These are phyloP conservation scores for Therioaphis trifolii DNA, from an alignment of 2,888 invertebrate genomes.

Conservation along the genomic window DNA sequence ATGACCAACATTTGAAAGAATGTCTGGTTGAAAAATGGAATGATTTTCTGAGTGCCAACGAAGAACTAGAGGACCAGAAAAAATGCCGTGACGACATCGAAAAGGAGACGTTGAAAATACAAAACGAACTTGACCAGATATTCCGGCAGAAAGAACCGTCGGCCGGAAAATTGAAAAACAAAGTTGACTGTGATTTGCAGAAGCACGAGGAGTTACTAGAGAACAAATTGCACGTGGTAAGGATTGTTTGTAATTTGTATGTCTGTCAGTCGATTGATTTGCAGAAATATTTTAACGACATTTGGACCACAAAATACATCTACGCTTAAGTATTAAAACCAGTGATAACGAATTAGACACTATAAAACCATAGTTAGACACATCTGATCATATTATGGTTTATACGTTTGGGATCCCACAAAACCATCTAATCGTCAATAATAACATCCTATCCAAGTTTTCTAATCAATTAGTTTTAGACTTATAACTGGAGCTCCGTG, in stretches of 20 bases:
- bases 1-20: constrained; percentile 73
- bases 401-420: no score
- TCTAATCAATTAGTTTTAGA: no score
- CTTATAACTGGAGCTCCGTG: no score
- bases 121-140: constrained; percentile 69
- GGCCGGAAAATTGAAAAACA: constrained; percentile 69
- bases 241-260: constrained; percentile 25
- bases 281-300: background rate
- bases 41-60: constrained; percentile 72
- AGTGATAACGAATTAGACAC: no score
- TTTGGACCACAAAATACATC: no score
- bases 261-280: no score
- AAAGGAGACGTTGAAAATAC: constrained; percentile 69
- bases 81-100: constrained; percentile 71
- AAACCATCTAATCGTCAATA: no score
- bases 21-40: constrained; percentile 72
- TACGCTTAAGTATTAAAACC: no score
- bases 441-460: no score
- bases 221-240: constrained; percentile 78
- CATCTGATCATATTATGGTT: no score
- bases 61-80: constrained; percentile 70
- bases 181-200: constrained; percentile 19
- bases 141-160: constrained; percentile 69
- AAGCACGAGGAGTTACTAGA: constrained; percentile 74
- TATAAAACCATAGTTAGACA: no score